phyloP scores from a whole-genome alignment of 2,113 vertebrate species.

The Zingel zingel region DNA sequence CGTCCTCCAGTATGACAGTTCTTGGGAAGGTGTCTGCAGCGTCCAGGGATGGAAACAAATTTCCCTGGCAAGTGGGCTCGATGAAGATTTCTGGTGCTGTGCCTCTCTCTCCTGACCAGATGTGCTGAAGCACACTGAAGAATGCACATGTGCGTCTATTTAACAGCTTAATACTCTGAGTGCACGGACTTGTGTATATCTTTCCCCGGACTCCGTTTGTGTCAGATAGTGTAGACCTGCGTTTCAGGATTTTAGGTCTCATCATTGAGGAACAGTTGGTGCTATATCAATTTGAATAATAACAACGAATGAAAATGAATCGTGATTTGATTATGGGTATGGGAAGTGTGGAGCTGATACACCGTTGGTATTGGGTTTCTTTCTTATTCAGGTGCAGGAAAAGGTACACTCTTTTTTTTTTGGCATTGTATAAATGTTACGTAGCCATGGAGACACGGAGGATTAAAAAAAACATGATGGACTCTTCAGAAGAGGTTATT shows the following conservation, averaged over 20 bases:
- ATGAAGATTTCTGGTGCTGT: conserved; percentile 30
- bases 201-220: conserved; percentile 33
- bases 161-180: conserved; percentile 7
- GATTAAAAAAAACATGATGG: no score
- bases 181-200: background rate
- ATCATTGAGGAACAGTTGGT: conserved; percentile 35
- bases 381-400: background rate
- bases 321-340: background rate
- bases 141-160: conserved; percentile 23
- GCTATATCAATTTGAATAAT: background rate
- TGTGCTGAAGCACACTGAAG: conserved; percentile 37
- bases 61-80: conserved; percentile 35
- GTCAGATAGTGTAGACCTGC: conserved; percentile 5
- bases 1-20: conserved; percentile 43
- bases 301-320: background rate
- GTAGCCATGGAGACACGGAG: no score
- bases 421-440: background rate
- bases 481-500: no score
- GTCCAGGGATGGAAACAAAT: conserved; percentile 37
- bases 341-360: background rate
- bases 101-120: conserved; percentile 42
- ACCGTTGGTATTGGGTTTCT: background rate
- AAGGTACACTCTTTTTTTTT: background rate
- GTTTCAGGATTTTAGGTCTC: conserved; percentile 45
- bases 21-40: conserved; percentile 45